phyloP scores from a whole-genome alignment of 2,113 vertebrate genomes.

The Nycticorax nycticorax region DNA sequence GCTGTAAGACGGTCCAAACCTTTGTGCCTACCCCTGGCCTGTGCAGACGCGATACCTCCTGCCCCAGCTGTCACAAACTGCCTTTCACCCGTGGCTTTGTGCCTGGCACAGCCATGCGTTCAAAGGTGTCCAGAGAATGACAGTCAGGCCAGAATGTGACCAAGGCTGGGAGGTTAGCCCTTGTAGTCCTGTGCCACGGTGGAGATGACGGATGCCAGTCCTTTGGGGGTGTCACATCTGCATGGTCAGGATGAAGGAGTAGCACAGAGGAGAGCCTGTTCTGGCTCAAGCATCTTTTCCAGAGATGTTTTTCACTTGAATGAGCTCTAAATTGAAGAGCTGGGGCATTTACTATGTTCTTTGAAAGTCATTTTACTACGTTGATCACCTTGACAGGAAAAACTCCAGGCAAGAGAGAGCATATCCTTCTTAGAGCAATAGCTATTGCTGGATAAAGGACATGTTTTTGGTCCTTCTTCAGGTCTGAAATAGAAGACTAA shows the following conservation, averaged over 20 bases:
- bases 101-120: not conserved
- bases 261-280: not conserved
- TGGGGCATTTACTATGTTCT: not conserved
- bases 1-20: too few relatives aligned
- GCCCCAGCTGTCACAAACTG: not conserved
- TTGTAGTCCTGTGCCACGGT: not conserved
- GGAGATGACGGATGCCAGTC: not conserved
- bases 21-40: not conserved
- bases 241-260: not conserved
- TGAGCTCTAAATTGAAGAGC: not conserved
- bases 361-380: not conserved
- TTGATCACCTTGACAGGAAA: not conserved
- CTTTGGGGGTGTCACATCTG: not conserved
- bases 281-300: not conserved
- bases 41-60: not conserved
- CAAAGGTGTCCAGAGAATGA: not conserved
- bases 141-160: not conserved
- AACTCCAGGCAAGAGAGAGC: not conserved
- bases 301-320: not conserved
- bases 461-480: not conserved
- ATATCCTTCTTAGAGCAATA: not conserved
- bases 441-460: not conserved
- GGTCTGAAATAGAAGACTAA: not conserved
- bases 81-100: not conserved
- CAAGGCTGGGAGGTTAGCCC: not conserved